A percentile compares a stretch with the other conserved stretches of the same genome.
phyloP scores from a whole-genome alignment of 2,113 vertebrate species.

The Cochlearius cochlearius region DNA sequence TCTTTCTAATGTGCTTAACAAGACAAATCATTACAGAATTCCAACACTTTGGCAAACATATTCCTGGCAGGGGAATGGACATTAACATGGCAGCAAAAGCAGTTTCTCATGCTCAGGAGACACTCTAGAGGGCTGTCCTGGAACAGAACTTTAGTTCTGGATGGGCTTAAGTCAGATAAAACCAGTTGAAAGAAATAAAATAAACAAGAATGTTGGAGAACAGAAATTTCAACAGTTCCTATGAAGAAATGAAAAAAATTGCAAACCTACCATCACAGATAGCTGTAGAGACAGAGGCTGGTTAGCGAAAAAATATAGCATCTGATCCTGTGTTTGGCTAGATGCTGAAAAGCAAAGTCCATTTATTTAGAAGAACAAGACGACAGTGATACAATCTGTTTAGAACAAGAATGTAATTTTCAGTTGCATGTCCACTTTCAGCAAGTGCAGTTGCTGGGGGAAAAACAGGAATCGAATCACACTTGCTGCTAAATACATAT shows the following conservation, averaged over 20 bases:
- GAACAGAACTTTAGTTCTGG: not conserved
- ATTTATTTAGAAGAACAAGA: conserved; percentile 57
- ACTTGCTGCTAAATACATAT: conserved; percentile 79
- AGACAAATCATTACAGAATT: conserved; percentile 29
- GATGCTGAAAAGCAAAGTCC: conserved; percentile 38
- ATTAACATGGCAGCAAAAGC: conserved; percentile 7
- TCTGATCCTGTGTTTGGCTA: conserved; percentile 26
- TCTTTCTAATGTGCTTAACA: conserved; percentile 17
- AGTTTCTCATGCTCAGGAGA: conserved; percentile 11
- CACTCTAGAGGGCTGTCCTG: conserved; percentile 29
- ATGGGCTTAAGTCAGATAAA: not conserved
- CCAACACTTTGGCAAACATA: not conserved
- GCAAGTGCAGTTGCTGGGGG: conserved; percentile 55
- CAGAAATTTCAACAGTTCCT: not conserved
- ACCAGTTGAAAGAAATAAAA: conserved; percentile 1
- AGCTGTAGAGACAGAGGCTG: conserved; percentile 18
- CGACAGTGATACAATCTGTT: conserved; percentile 46
- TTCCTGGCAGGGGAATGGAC: not conserved
- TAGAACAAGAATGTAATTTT: conserved; percentile 59
- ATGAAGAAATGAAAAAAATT: not conserved
- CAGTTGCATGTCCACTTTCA: conserved; percentile 64
- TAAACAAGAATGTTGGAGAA: not conserved
- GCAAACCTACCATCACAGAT: conserved; percentile 13
- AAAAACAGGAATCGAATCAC: conserved; percentile 70
- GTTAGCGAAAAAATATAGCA: conserved; percentile 4